phyloP scores from a whole-genome alignment of 2,113 vertebrate species.

The Otocyon megalotis region DNA sequence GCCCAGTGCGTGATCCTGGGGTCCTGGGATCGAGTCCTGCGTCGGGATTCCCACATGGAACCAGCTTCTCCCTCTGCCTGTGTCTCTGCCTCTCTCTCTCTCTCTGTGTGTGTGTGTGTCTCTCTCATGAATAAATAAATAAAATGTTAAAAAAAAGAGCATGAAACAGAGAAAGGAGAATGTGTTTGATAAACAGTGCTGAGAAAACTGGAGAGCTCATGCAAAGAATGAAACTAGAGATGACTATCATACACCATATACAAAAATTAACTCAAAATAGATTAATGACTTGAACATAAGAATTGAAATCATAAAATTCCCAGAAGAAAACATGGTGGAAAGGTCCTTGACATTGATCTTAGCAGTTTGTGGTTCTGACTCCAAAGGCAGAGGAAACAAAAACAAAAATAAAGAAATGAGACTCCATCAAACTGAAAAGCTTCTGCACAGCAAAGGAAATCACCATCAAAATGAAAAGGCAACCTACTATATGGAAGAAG shows the following conservation, averaged over 20 bases:
- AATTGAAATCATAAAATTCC: background rate
- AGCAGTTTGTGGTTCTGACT: background rate
- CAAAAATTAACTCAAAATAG: background rate
- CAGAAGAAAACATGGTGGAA: background rate
- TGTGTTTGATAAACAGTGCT: background rate
- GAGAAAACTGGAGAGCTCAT: background rate
- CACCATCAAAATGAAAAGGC: background rate
- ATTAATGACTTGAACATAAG: background rate
- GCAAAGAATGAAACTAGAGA: background rate
- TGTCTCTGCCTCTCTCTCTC: no score
- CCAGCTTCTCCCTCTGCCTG: no score
- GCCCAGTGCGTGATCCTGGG: no score
- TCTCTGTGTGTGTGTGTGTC: no score
- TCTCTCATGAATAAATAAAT: no score
- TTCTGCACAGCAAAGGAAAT: background rate
- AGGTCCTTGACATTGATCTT: background rate
- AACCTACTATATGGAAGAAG: background rate
- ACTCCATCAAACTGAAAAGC: background rate
- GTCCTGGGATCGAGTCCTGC: no score
- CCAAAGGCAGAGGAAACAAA: background rate
- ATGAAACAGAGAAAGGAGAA: background rate
- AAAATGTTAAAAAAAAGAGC: background rate
- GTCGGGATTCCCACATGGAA: no score
- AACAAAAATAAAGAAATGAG: background rate
- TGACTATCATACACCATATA: background rate